Base-by-base conservation (phyloP, 2,888 invertebrate genomes). In the Entomobrya multifasciata region DNA sequence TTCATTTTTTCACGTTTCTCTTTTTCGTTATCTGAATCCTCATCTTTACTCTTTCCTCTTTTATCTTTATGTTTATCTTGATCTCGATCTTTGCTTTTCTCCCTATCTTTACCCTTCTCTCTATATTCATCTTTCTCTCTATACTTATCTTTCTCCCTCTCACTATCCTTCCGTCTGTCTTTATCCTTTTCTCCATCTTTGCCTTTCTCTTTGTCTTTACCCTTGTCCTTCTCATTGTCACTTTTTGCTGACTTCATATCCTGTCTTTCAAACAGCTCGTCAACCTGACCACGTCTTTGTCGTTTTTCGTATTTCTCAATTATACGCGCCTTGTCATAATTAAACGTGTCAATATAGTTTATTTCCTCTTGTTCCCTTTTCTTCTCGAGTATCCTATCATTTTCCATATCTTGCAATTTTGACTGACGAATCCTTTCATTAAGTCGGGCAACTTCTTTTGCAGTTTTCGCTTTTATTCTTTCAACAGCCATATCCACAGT, bases 361-460 rank as follows among this genome's bases (percentile, higher is more conserved):
- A 36, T 57, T 36, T 86, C 86, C 4, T 81, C 70, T 25, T 80
- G 80, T 15, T 57, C 80, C 1, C 86, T 49, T 22, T 67, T 67
- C 44, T 27, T 2, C 13, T 86, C 80, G 1, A 86, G 30, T 0
- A n/a, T 17, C 0, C 55, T 52, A 3, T 86, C 81, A 5, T 52
- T 52, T 6, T 67, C 30, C 25, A 3, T 22, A 5, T 86, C 76
- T 0, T n/a, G n/a, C 13, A 41, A 36, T 13, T 86, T 86, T 1
- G 80, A 81, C 17, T 17, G 76, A 20, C 25, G 17, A 27, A 86
- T 86, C 22, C 22, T 80, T n/a, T 81, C 76, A 13, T 65, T 13
- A 1, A 86, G 20, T 0, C 20, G 6, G 10, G 4, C 8, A 0
- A 49, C 41, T 0, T 79, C 62, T 17, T 41, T n/a, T 41, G 17